Evolutionary conservation across 2,797 vertebrate genomes (phyloP).

Genomic region (Coilia nasus): DNA sequence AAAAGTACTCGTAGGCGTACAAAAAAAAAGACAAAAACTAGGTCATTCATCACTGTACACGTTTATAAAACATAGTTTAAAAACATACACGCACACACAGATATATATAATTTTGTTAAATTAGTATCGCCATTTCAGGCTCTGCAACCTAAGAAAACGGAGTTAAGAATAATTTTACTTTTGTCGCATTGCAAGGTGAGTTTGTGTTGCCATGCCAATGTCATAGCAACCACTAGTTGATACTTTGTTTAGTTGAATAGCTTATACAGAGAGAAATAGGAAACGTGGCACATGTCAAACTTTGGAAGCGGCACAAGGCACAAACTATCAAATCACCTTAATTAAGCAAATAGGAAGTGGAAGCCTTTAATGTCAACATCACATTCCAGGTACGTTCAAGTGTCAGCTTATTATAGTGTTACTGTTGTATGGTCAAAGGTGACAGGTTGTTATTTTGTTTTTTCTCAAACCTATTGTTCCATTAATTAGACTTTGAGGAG

Average conservation of each 20-base stretch:
- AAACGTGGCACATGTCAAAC: background rate
- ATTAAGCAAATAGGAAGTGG: background rate
- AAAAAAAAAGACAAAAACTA: background rate
- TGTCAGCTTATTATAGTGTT: background rate
- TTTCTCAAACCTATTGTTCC: too few relatives aligned
- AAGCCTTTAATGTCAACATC: background rate
- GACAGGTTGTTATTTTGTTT: too few relatives aligned
- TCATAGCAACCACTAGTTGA: constrained; percentile 16
- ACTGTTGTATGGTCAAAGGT: too few relatives aligned
- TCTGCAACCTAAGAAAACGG: background rate
- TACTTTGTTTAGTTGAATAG: background rate
- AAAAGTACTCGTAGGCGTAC: background rate
- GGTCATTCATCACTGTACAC: background rate
- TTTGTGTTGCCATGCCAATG: constrained; percentile 14
- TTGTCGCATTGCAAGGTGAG: background rate
- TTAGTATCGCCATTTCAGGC: background rate
- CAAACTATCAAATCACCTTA: background rate
- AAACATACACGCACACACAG: too few relatives aligned
- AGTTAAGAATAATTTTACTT: background rate
- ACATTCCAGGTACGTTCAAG: background rate
- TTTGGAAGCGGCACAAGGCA: background rate
- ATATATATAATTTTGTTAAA: background rate
- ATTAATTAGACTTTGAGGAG: too few relatives aligned
- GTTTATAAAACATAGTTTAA: background rate
- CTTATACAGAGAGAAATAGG: background rate